A percentile compares a stretch with the other conserved stretches of the same genome.
These are phyloP conservation scores for Lepidurus apus DNA, from an alignment of 1,140 invertebrate species.

Conservation along the genomic window DNA sequence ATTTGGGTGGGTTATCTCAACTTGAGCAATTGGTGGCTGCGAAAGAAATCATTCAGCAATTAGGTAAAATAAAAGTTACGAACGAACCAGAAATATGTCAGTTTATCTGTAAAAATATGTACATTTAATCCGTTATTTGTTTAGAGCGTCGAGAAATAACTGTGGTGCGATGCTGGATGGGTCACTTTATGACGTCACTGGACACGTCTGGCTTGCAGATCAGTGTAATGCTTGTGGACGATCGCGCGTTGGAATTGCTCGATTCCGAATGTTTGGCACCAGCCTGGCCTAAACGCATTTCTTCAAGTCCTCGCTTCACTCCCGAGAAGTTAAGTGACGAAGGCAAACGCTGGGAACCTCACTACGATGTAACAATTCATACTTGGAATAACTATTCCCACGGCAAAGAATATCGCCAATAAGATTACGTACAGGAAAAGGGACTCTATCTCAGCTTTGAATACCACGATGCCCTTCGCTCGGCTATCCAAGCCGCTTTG, in stretches of 20 bases:
- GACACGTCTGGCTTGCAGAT: constrained; percentile 76
- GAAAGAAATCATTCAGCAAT: constrained; percentile 58
- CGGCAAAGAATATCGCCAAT: not conserved
- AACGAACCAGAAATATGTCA: not conserved
- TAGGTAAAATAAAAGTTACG: constrained; percentile 48
- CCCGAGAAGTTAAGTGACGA: constrained; percentile 27
- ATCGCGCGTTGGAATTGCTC: constrained; percentile 49
- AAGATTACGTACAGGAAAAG: constrained; percentile 2
- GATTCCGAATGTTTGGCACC: constrained; percentile 55
- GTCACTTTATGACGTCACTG: constrained; percentile 69
- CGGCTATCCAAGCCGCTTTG: constrained; percentile 44
- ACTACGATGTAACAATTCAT: constrained; percentile 32
- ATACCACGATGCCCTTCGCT: constrained; percentile 13
- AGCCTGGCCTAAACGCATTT: constrained; percentile 52
- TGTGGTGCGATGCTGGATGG: constrained; percentile 60
- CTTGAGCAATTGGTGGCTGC: constrained; percentile 71
- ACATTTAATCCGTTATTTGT: not conserved
- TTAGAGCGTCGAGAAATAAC: constrained; percentile 52
- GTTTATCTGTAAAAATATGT: not conserved
- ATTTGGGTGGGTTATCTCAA: constrained; percentile 69
- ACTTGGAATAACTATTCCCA: constrained; percentile 19
- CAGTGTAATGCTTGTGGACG: constrained; percentile 57
- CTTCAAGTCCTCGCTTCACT: not conserved
- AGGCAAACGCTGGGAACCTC: constrained; percentile 27
- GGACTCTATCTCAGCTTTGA: constrained; percentile 30